Conservation (phyloP, 2,888 invertebrate species). For the Pachycephus smyrnensis region DNA sequence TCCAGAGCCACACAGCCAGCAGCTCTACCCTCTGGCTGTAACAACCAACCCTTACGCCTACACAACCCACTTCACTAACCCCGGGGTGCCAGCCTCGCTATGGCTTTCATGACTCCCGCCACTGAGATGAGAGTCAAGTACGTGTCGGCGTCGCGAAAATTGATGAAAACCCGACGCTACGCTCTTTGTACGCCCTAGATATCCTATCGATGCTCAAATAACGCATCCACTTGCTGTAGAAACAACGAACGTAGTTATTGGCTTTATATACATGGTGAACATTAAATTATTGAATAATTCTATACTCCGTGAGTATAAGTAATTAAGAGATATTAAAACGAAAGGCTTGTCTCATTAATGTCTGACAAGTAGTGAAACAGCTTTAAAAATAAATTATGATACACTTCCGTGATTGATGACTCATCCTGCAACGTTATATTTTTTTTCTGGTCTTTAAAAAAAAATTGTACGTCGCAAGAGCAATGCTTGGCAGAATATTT, state of each 20-base stretch:
- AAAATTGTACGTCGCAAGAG: background rate
- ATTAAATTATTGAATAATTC: background rate
- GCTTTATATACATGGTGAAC: background rate
- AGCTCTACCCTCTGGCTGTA: constrained; percentile 21
- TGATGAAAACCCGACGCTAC: constrained; percentile 45
- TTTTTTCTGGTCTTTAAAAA: background rate
- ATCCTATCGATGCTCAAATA: background rate
- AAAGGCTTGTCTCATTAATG: background rate
- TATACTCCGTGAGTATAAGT: background rate
- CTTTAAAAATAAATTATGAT: background rate
- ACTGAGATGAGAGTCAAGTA: constrained; percentile 27
- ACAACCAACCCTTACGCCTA: constrained; percentile 29
- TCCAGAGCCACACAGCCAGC: constrained; percentile 20
- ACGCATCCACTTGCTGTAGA: background rate
- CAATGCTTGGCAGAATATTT: background rate
- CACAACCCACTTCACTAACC: constrained; percentile 31
- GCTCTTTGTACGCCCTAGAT: background rate
- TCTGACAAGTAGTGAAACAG: background rate
- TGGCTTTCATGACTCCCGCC: background rate
- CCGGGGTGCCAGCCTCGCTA: constrained; percentile 8
- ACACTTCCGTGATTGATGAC: background rate
- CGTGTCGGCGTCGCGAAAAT: constrained; percentile 53
- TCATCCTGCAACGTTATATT: background rate
- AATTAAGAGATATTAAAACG: background rate
- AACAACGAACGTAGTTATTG: background rate